phyloP scores from a whole-genome alignment of 1,140 invertebrate species.

The Nephotettix cincticeps region DNA sequence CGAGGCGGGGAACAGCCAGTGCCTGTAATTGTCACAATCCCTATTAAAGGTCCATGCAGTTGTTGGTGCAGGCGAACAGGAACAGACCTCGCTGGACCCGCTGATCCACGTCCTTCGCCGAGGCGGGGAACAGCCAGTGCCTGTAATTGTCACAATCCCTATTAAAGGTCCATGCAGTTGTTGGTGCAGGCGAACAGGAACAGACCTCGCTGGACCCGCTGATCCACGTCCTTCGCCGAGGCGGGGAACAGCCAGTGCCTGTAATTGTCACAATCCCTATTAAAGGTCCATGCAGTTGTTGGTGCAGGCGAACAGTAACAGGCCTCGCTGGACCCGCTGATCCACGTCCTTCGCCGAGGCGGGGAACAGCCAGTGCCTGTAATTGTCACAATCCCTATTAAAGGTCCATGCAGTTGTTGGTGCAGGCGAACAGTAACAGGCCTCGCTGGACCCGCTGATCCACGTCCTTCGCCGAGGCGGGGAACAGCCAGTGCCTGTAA shows the following conservation, averaged over 20 bases:
- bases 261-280: constrained; percentile 42
- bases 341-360: constrained; percentile 47
- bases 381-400: too few relatives aligned
- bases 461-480: constrained; percentile 65
- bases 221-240: constrained; percentile 70
- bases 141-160: too few relatives aligned
- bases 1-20: constrained; percentile 74
- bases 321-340: neutral
- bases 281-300: too few relatives aligned
- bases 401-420: constrained; percentile 91
- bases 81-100: constrained; percentile 83
- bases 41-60: constrained; percentile 61
- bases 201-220: constrained; percentile 77
- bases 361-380: constrained; percentile 42
- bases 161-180: constrained; percentile 86
- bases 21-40: constrained; percentile 62
- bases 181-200: constrained; percentile 95
- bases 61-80: constrained; percentile 87
- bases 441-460: constrained; percentile 79
- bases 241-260: constrained; percentile 81
- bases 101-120: constrained; percentile 69
- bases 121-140: constrained; percentile 77
- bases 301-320: constrained; percentile 2
- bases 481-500: constrained; percentile 79
- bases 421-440: constrained; percentile 91